These are phyloP conservation scores for Ips nitidus DNA, from an alignment of 1,140 invertebrate genomes.

Conservation along the genomic window DNA sequence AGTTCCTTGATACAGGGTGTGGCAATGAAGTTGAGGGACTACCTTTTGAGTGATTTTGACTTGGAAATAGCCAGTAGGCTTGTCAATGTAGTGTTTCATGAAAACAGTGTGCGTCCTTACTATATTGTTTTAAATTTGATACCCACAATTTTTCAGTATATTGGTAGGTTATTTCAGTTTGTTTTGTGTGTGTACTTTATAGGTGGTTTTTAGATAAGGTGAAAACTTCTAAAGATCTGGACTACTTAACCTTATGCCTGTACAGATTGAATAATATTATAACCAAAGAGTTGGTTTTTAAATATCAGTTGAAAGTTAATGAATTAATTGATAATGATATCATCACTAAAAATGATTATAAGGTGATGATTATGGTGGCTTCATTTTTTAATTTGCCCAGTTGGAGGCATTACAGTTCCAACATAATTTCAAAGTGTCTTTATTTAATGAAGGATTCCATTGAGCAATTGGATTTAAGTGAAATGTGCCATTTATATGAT, in stretches of 20 bases:
- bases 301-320: conserved; percentile 41
- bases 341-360: conserved; percentile 34
- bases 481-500: conserved; percentile 40
- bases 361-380: conserved; percentile 41
- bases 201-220: conserved; percentile 41
- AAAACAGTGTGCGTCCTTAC: conserved; percentile 39
- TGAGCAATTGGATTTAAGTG: conserved; percentile 36
- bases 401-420: conserved; percentile 41
- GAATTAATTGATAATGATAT: conserved; percentile 35
- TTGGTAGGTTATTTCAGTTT: conserved; percentile 37
- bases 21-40: conserved; percentile 33
- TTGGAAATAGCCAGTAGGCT: conserved; percentile 36
- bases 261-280: conserved; percentile 41
- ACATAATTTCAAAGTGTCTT: conserved; percentile 40
- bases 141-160: conserved; percentile 40
- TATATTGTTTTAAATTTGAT: conserved; percentile 40
- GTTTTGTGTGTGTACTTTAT: background rate
- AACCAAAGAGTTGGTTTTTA: conserved; percentile 38
- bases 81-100: conserved; percentile 38
- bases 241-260: conserved; percentile 42
- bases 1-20: conserved; percentile 37
- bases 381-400: conserved; percentile 43
- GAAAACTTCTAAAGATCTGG: conserved; percentile 37
- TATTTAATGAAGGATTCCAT: conserved; percentile 41
- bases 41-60: conserved; percentile 35